Base-by-base conservation (phyloP, 2,888 invertebrate genomes). In the Nycteola revayana region DNA sequence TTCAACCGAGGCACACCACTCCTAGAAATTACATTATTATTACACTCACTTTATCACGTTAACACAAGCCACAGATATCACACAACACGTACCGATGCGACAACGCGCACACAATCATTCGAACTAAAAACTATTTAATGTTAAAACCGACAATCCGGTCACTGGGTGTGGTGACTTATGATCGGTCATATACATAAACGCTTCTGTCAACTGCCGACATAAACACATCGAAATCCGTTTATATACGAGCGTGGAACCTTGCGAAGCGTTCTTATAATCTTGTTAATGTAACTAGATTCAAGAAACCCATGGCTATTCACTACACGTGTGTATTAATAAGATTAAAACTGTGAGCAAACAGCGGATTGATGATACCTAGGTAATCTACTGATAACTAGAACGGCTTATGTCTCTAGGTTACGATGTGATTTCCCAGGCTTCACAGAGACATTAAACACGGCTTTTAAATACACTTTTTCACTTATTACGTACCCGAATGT, bases 221-320 rank as follows among this genome's bases (percentile, higher is more conserved):
- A 89, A 90, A 91, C 90, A 89, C 86, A 88, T 87, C 80, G 85
- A 86, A 87, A 89, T 87, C 87, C 84, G 85, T 85, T 88, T 90
- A 83, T 89, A 91, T 90, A 90, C 88, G 88, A 89, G 81, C 83
- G 85, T 76, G 73, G 81, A 87, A 82, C 87, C 86, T 87, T 84
- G 88, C 82, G 78, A 85, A 90, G 85, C 89, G 87, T 87, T 89
- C 89, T 83, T 86, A 85, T 91, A 93, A 93, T 93, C 93, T 90
- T 90, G 91, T 93, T 93, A 93, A 90, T 89, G 90, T 93, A 93
- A 93, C 92, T 91, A 92, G 93, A 93, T 93, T 93, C 91, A 88
- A 90, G 93, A 93, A 93, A 93, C 92, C 92, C 90, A 90, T 90
- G 88, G 84, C 88, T 88, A 86, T 81, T 86, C 75, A 76, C 84